Conservation (phyloP, 2,113 vertebrate species). For the Eulacestoma nigropectus region DNA sequence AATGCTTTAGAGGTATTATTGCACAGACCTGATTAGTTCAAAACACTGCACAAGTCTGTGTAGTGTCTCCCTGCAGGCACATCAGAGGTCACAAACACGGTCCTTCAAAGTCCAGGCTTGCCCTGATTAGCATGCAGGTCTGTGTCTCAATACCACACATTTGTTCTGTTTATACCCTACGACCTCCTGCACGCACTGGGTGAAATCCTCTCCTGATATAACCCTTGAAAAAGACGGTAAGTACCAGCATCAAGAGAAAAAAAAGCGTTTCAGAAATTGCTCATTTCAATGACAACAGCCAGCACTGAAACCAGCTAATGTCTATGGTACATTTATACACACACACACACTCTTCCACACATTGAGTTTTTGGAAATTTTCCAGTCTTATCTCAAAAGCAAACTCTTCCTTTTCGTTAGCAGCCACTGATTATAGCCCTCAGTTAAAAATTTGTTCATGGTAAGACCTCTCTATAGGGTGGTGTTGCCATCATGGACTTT, state of each 20-base stretch:
- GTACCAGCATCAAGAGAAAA: not conserved
- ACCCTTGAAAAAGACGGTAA: not conserved
- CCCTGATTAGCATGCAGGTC: not conserved
- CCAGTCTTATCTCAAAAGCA: not conserved
- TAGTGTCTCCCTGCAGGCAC: not conserved
- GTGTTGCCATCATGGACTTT: not conserved
- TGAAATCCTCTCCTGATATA: not conserved
- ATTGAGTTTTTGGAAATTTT: not conserved
- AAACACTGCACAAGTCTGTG: not conserved
- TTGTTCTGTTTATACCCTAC: not conserved
- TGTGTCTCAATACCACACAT: not conserved
- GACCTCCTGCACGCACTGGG: not conserved
- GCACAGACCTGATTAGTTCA: not conserved
- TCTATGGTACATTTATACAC: too few species aligned
- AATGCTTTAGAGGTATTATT: not conserved
- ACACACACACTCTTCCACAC: not conserved
- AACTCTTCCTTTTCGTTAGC: not conserved
- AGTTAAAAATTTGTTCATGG: not conserved
- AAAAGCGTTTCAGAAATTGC: not conserved
- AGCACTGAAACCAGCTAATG: not conserved
- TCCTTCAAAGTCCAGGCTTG: not conserved
- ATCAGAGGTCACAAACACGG: not conserved
- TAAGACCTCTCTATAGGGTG: rapidly evolving
- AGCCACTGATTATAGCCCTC: not conserved
- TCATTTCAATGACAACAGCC: not conserved